Evolutionary conservation across 2,888 invertebrate species (phyloP), one percentile per base, ranked within the genome.

Genomic region (Globia sparganii): DNA sequence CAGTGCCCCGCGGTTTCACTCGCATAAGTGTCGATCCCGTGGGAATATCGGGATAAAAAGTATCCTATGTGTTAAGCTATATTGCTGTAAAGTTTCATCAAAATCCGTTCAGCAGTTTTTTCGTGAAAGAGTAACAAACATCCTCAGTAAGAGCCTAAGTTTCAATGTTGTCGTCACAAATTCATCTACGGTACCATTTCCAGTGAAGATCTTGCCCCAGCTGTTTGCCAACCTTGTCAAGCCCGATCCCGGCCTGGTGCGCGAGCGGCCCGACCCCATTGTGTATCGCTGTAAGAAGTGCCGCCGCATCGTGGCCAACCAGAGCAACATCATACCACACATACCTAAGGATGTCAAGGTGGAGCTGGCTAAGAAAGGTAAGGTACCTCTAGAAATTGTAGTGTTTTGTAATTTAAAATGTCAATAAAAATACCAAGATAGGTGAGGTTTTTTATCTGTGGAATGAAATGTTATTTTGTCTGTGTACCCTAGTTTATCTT

Each of bases 201-300:
- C 93, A 97, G 98, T 98, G 6, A 98, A 98, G 95, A 98, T 99
- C 90, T 95, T 99, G 81, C 98, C 99, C 0, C 98, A 98, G 90
- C 97, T 97, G 82, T 98, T 98, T 90, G 97, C 97, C 83, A 98
- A 98, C 92, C 97, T 99, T 46, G 97, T 99, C 15, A 98, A 98
- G 92, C 97, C 98, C 0, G 99, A 99, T 96, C 99, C 99, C 0
- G 98, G 98, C 0, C 92, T 98, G 75, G 97, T 97, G 1, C 97
- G 98, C 53, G 98, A 98, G 85, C 97, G 98, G 86, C 99, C 99
- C 0, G 98, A 98, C 88, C 98, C 98, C 1, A 97, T 98, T 73
- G 98, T 98, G 15, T 99, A 98, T 94, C 97, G 98, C 82, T 99
- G 99, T 92, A 98, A 97, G 91, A 98, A 98, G 91, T 99, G 99